These are phyloP conservation scores for Cerastis leucographa DNA, from an alignment of 2,888 invertebrate species.

Conservation along the genomic window DNA sequence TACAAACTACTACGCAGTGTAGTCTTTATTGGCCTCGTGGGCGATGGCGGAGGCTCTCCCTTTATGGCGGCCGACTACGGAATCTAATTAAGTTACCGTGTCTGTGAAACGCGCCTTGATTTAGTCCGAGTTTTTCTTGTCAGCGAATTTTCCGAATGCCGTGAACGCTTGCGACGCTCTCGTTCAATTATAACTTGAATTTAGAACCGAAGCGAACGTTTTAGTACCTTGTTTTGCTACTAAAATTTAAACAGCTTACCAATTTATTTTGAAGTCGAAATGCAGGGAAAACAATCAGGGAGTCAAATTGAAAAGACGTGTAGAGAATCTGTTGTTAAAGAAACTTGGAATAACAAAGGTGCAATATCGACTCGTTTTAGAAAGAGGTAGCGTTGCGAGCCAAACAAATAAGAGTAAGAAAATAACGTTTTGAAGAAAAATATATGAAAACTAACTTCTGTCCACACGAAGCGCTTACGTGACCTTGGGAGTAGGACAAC, in stretches of 20 bases:
- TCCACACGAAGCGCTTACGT: slow-evolving; percentile 24
- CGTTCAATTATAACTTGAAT: slow-evolving; percentile 60
- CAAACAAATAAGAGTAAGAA: slow-evolving; percentile 62
- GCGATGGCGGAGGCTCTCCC: slow-evolving; percentile 59
- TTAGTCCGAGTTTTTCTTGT: slow-evolving; percentile 66
- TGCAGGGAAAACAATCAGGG: slow-evolving; percentile 62
- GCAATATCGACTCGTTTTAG: slow-evolving; percentile 64
- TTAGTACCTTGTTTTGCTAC: slow-evolving; percentile 50
- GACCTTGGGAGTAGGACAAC: slow-evolving; percentile 58
- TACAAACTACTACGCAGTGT: slow-evolving; percentile 63
- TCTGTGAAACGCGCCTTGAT: slow-evolving; percentile 65
- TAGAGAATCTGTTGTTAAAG: slow-evolving; percentile 63
- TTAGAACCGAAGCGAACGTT: slow-evolving; percentile 50
- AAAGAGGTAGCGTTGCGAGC: slow-evolving; percentile 47
- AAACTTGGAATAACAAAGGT: slow-evolving; percentile 68
- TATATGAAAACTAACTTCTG: slow-evolving; percentile 39
- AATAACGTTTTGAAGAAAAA: slow-evolving; percentile 55
- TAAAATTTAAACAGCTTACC: slow-evolving; percentile 55
- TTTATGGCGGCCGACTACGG: slow-evolving; percentile 61
- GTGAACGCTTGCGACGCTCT: slow-evolving; percentile 46
- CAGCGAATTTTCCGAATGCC: slow-evolving; percentile 63
- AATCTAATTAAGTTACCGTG: slow-evolving; percentile 68
- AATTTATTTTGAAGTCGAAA: slow-evolving; percentile 57
- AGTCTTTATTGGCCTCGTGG: slow-evolving; percentile 66
- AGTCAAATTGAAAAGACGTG: slow-evolving; percentile 67